These are phyloP conservation scores for Chromoteleia sp. DNA, from an alignment of 2,888 invertebrate species.

Conservation along the genomic window DNA sequence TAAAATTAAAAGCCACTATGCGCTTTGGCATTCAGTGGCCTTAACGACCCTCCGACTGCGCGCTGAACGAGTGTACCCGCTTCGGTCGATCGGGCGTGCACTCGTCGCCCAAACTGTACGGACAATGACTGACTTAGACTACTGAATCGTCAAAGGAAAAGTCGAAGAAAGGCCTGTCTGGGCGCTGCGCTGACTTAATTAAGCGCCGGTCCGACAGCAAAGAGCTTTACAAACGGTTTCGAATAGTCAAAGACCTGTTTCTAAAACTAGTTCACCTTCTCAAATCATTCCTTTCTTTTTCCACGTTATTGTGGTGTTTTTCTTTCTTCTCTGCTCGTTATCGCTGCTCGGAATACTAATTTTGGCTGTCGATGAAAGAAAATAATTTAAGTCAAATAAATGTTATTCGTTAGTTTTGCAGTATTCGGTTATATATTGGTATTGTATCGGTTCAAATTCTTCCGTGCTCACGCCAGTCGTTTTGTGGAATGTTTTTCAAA, in stretches of 20 bases:
- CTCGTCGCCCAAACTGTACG: constrained; percentile 43
- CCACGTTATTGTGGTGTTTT: constrained; percentile 18
- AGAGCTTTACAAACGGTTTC: constrained; percentile 50
- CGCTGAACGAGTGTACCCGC: constrained; percentile 10
- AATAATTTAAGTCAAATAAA: too few relatives aligned
- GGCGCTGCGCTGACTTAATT: constrained; percentile 39
- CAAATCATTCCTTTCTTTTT: constrained; percentile 30
- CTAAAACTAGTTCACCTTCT: constrained; percentile 49
- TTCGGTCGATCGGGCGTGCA: constrained; percentile 36
- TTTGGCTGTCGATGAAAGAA: too few relatives aligned
- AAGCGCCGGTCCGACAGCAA: constrained; percentile 51
- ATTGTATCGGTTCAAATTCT: too few relatives aligned
- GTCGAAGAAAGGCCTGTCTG: constrained; percentile 53
- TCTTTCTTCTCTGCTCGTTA: too few relatives aligned
- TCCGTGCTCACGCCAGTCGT: too few relatives aligned
- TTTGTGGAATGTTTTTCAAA: too few relatives aligned
- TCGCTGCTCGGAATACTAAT: too few relatives aligned
- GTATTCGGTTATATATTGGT: too few relatives aligned
- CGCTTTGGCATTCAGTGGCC: constrained; percentile 65
- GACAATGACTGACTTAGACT: constrained; percentile 61
- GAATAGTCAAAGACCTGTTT: constrained; percentile 28
- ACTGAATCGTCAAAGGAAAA: constrained; percentile 52
- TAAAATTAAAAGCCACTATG: constrained; percentile 76
- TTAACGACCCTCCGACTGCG: constrained; percentile 62
- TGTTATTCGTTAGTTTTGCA: too few relatives aligned